These are phyloP conservation scores for Trichoplusia ni DNA, from an alignment of 1,140 invertebrate genomes.

Conservation along the genomic window DNA sequence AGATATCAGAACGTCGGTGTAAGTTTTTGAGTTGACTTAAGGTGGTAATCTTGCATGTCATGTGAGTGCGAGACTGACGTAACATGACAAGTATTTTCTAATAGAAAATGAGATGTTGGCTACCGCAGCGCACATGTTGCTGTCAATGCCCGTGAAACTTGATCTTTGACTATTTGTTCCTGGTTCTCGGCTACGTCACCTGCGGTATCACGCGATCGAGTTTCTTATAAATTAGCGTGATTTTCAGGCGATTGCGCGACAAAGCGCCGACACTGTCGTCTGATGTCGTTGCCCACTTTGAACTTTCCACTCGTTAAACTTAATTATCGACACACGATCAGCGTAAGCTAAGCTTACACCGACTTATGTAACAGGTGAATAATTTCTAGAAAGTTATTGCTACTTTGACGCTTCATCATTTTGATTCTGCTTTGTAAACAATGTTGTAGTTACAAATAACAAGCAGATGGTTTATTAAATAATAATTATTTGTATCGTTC, in stretches of 20 bases:
- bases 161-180: conserved; percentile 47
- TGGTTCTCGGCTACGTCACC: conserved; percentile 46
- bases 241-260: conserved; percentile 65
- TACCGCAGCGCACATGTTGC: conserved; percentile 10
- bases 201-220: conserved; percentile 44
- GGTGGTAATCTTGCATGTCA: neutral
- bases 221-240: conserved; percentile 60
- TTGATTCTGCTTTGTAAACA: too few relatives aligned
- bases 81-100: neutral
- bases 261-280: conserved; percentile 52
- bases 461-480: too few relatives aligned
- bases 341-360: conserved; percentile 41
- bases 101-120: conserved; percentile 8
- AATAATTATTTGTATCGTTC: neutral
- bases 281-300: conserved; percentile 67
- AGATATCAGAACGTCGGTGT: too few relatives aligned
- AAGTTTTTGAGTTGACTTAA: neutral
- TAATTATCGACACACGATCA: conserved; percentile 72
- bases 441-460: too few relatives aligned
- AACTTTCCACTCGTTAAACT: conserved; percentile 78
- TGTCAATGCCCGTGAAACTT: conserved; percentile 38
- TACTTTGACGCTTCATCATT: neutral
- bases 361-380: conserved; percentile 51
- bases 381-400: conserved; percentile 45
- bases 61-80: conserved; percentile 8